Conservation (phyloP, 2,888 invertebrate genomes). For the Agonopterix alstromeriana region DNA sequence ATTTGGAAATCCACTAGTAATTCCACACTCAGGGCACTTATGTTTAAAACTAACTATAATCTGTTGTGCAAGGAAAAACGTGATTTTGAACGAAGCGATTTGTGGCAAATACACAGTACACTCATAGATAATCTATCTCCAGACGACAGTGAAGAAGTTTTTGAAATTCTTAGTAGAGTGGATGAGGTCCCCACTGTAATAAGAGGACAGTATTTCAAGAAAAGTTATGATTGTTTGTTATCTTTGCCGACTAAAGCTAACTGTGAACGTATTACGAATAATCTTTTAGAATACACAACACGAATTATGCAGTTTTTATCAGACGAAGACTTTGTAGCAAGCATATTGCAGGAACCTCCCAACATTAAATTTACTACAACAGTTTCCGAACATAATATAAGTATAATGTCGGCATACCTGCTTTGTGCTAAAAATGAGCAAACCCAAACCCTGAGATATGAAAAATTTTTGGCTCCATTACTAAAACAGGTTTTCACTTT, state of each 20-base stretch:
- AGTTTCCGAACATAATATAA: not conserved
- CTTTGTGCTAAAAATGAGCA: conserved; percentile 23
- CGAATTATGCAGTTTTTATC: conserved; percentile 16
- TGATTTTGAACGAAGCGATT: conserved; percentile 15
- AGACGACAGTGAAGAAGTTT: conserved; percentile 35
- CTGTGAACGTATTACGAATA: conserved; percentile 14
- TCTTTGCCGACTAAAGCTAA: conserved; percentile 23
- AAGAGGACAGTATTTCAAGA: conserved; percentile 28
- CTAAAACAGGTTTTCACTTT: conserved; percentile 20
- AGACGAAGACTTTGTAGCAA: conserved; percentile 22
- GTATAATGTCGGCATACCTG: conserved; percentile 21
- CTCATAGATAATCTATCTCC: conserved; percentile 36
- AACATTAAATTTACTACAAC: conserved; percentile 12
- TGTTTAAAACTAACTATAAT: conserved; percentile 30
- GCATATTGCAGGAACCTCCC: conserved; percentile 20
- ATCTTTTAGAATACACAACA: conserved; percentile 16
- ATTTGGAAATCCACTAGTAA: conserved; percentile 39
- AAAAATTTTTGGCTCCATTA: conserved; percentile 20
- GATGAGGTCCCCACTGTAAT: conserved; percentile 22
- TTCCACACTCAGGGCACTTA: conserved; percentile 28
- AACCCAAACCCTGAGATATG: conserved; percentile 23
- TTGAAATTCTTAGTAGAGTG: conserved; percentile 22
- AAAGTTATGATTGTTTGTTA: conserved; percentile 29
- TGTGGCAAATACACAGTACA: conserved; percentile 30
- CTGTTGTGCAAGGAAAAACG: conserved; percentile 30